Base-by-base conservation (phyloP, 2,113 vertebrate species). In the Ancistrus triradiatus region DNA sequence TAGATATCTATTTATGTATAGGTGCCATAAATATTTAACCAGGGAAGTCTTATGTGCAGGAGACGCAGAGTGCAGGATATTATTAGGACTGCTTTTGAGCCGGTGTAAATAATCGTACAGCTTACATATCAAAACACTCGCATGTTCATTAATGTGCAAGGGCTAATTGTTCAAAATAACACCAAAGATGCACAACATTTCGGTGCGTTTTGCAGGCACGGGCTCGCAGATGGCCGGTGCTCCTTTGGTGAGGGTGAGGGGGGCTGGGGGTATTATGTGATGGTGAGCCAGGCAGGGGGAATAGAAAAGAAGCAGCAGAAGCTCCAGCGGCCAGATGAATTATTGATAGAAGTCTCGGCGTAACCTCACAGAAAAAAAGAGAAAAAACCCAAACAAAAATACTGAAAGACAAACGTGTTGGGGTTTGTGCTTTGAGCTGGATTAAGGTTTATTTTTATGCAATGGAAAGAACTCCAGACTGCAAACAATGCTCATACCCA, bases 211-310 rank as follows among this genome's bases (percentile, higher is more conserved):
- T 42, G 14, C 14, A 40, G 42, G 42, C 48, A 52, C 15, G 22
- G 47, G 35, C 37, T 68, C 66, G 70, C 72, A 75, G 65, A 75
- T 74, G 70, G 74, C 51, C 51, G 65, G 67, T n/a, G 27, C 27
- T 46, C 21, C 35, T 19, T 37, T 35, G 5, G 8, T 15, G 43
- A 55, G 37, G 63, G 72, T 57, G 13, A 48, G 70, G 80, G 78
- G 81, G 82, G 76, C 75, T 83, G 86, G 61, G 76, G 83, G 86
- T 85, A 88, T 90, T 89, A 86, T 86, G 84, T 88, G 80, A 84
- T 86, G 74, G 59, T 58, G 58, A 59, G 43, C 44, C 52, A 59
- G 14, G 27, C 43, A 81, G 44, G 72, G 84, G 84, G 79, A 79
- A 83, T 80, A 82, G 80, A 70, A 86, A 84, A 85, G 81, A 84